These are phyloP conservation scores for Zaprionus capensis DNA, from an alignment of 1,140 invertebrate genomes.

Conservation along the genomic window DNA sequence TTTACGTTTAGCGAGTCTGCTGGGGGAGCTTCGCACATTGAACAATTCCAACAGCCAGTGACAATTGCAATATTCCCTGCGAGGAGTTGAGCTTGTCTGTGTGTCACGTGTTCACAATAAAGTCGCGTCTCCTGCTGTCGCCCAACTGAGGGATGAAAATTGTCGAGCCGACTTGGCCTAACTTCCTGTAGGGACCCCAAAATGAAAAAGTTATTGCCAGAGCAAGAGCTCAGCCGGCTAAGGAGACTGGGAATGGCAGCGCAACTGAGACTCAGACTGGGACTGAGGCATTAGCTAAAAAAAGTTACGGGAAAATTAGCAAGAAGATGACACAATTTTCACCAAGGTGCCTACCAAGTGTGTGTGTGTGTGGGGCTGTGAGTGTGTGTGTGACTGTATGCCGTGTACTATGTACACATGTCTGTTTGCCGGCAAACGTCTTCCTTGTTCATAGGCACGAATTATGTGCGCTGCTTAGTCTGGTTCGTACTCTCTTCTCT, in stretches of 20 bases:
- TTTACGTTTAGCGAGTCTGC: constrained; percentile 16
- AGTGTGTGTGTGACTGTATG: neutral
- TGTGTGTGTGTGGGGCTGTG: neutral
- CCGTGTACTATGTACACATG: neutral
- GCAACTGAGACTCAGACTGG: neutral
- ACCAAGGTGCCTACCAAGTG: neutral
- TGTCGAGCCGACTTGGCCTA: constrained; percentile 62
- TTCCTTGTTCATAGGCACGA: constrained; percentile 44
- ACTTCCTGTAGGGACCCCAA: constrained; percentile 38
- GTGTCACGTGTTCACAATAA: constrained; percentile 70
- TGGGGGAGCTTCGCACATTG: constrained; percentile 14
- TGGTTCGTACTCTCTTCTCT: neutral
- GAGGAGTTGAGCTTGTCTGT: neutral
- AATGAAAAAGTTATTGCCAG: constrained; percentile 46
- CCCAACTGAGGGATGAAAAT: constrained; percentile 36
- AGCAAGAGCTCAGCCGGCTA: neutral
- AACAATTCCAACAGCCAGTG: constrained; percentile 41
- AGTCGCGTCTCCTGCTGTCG: constrained; percentile 17
- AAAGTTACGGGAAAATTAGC: constrained; percentile 52
- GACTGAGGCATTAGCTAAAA: constrained; percentile 34
- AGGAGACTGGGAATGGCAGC: neutral
- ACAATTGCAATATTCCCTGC: constrained; percentile 49
- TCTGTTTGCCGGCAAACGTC: constrained; percentile 7
- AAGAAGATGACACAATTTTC: constrained; percentile 39
- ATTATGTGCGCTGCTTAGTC: constrained; percentile 6